Evolutionary conservation across 1,140 invertebrate species (phyloP).

Genomic region (Orchestia grillus): DNA sequence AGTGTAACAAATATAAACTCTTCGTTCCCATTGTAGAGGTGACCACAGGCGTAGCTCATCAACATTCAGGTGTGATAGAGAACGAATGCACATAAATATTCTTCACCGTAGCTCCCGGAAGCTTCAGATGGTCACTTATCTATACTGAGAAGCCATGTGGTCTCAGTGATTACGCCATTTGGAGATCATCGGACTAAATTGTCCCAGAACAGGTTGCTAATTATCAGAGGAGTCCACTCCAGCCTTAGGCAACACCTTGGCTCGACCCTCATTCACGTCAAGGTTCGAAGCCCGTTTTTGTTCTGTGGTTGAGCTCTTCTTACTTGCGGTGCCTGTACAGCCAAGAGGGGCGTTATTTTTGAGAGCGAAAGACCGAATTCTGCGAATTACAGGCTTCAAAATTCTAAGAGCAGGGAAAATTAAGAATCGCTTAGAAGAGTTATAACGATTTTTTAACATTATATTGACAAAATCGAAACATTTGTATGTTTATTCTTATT

Average conservation of each 20-base stretch:
- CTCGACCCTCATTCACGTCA: background rate
- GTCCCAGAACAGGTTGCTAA: background rate
- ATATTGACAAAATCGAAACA: no score
- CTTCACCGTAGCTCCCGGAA: background rate
- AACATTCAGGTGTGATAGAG: background rate
- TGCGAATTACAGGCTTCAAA: no score
- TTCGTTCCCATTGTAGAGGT: background rate
- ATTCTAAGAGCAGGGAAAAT: no score
- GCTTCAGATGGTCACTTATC: constrained; percentile 1
- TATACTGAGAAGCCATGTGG: background rate
- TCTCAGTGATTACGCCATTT: background rate
- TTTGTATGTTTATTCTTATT: no score
- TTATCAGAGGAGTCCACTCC: background rate
- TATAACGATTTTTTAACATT: no score
- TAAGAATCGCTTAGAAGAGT: no score
- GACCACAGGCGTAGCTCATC: background rate
- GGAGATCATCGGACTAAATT: background rate
- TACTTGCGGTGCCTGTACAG: no score
- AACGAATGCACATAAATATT: background rate
- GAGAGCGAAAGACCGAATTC: no score
- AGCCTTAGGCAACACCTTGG: background rate
- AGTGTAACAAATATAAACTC: background rate
- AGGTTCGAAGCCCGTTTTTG: background rate
- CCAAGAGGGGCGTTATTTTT: no score
- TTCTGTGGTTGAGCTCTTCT: no score